Conservation (phyloP, 2,113 vertebrate genomes). For the Pelobates fuscus region DNA sequence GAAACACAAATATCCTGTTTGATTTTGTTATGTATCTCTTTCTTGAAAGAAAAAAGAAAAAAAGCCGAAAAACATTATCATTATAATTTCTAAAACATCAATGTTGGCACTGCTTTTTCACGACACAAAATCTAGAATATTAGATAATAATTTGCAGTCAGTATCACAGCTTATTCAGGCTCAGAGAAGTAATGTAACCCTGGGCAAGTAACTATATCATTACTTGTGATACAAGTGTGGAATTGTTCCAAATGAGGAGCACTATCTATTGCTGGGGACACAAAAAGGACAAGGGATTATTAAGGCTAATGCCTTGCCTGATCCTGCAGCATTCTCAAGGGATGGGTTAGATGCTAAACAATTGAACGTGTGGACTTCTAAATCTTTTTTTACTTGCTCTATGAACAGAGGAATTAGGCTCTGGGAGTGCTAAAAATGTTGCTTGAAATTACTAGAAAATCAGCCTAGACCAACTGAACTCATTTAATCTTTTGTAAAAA, state of each 20-base stretch:
- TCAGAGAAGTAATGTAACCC: conserved; percentile 2
- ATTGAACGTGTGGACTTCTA: conserved; percentile 13
- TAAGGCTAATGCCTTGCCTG: conserved; percentile 31
- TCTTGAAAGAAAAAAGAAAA: no score
- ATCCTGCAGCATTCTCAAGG: conserved; percentile 16
- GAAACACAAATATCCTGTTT: no score
- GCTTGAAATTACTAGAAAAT: not conserved
- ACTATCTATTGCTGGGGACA: conserved; percentile 25
- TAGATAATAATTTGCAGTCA: conserved; percentile 20
- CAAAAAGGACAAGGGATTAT: conserved; percentile 29
- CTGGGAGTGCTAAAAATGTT: not conserved
- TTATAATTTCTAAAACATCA: no score
- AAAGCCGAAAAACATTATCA: no score
- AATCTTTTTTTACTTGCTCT: conserved; percentile 30
- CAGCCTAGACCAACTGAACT: no score
- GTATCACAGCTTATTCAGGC: not conserved
- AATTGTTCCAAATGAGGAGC: conserved; percentile 28
- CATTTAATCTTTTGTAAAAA: no score
- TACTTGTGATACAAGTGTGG: conserved; percentile 20
- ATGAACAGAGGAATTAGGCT: not conserved
- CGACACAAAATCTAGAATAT: no score
- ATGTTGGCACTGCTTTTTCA: no score
- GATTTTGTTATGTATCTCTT: no score
- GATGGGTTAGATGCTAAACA: conserved; percentile 23
- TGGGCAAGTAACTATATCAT: conserved; percentile 23